These are phyloP conservation scores for Ceratina australensis DNA, from an alignment of 1,140 invertebrate species.

Conservation along the genomic window DNA sequence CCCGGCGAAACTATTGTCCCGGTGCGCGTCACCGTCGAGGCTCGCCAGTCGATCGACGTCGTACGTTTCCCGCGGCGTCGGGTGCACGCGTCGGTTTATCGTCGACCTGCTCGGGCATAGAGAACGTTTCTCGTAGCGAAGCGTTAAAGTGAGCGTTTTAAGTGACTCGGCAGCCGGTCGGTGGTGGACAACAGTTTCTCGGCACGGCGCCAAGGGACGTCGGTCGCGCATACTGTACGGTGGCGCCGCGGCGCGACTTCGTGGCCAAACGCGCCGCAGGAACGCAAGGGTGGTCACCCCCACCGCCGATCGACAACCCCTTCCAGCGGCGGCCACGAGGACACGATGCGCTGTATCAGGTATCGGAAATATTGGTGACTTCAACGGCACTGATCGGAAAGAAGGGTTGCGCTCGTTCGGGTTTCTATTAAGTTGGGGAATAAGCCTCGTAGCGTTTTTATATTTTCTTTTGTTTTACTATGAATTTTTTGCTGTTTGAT, in stretches of 20 bases:
- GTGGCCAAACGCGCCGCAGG: constrained; percentile 52
- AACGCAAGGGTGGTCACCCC: constrained; percentile 75
- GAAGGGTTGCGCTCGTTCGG: constrained; percentile 62
- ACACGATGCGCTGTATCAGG: constrained; percentile 68
- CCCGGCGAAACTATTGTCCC: constrained; percentile 71
- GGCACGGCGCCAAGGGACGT: constrained; percentile 58
- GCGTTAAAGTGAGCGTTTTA: constrained; percentile 9
- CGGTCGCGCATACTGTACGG: constrained; percentile 68
- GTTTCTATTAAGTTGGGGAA: not conserved
- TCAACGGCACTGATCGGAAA: constrained; percentile 79
- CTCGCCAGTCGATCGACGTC: not conserved
- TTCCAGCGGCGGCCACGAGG: constrained; percentile 66
- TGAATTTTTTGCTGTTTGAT: too few relatives aligned
- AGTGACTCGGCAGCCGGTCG: not conserved
- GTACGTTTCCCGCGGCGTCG: not conserved
- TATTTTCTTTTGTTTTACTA: too few relatives aligned
- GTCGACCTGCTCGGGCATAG: too few relatives aligned
- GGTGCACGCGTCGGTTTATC: too few relatives aligned
- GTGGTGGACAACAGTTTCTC: constrained; percentile 70
- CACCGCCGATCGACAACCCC: constrained; percentile 54
- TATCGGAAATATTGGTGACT: constrained; percentile 80
- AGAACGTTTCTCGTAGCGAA: not conserved
- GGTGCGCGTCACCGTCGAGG: not conserved
- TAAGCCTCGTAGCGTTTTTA: too few relatives aligned
- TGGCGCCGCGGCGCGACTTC: constrained; percentile 72